Conservation (phyloP, 2,113 vertebrate species). For the Silurus glanis region DNA sequence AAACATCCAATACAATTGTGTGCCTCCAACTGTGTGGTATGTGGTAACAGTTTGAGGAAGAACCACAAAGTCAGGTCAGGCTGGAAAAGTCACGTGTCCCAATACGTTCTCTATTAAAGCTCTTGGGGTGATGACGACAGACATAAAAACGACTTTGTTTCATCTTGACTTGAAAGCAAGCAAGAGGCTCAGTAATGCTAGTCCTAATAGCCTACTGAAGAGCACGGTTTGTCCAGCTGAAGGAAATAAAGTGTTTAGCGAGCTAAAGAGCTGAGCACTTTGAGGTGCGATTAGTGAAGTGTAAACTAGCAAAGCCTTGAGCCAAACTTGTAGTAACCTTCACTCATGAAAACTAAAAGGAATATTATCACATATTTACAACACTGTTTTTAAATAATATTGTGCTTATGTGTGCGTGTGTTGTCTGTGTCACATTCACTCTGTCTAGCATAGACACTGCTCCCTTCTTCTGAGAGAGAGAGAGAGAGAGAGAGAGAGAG, state of each 20-base stretch:
- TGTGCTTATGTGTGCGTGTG: neutral
- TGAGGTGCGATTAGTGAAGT: slow-evolving; percentile 33
- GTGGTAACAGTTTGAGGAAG: too few species aligned
- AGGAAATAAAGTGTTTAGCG: slow-evolving; percentile 30
- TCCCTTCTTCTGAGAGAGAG: slow-evolving; percentile 8
- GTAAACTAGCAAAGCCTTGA: slow-evolving; percentile 10
- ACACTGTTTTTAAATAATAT: neutral
- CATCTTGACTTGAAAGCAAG: slow-evolving; percentile 47
- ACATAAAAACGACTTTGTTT: slow-evolving; percentile 45
- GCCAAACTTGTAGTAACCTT: neutral
- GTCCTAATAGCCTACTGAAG: slow-evolving; percentile 23
- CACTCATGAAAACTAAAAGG: neutral
- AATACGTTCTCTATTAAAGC: neutral
- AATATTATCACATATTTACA: neutral
- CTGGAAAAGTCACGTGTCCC: too few species aligned
- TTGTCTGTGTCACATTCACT: neutral
- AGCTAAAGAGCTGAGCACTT: slow-evolving; percentile 15
- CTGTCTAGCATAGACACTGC: slow-evolving; percentile 9
- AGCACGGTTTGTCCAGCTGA: slow-evolving; percentile 35
- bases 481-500: too few species aligned
- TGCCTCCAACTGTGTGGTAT: too few species aligned
- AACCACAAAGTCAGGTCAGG: too few species aligned
- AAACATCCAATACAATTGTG: too few species aligned
- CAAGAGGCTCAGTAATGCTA: slow-evolving; percentile 21
- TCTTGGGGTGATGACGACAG: neutral